Conservation (phyloP, 2,888 invertebrate species). For the Arenicola marina region DNA sequence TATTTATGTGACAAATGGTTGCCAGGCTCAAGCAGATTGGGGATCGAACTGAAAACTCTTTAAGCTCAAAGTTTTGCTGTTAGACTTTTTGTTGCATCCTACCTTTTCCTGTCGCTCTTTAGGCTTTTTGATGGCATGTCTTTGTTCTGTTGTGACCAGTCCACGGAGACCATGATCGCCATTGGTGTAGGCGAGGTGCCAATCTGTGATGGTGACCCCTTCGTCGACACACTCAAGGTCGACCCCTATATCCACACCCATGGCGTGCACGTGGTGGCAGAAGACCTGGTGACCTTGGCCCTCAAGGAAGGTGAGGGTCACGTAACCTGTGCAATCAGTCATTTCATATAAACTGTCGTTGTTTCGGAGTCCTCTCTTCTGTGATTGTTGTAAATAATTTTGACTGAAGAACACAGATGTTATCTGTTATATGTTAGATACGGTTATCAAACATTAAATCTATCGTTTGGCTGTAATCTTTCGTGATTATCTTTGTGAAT, state of each 20-base stretch:
- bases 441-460: too few relatives aligned
- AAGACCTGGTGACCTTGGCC: not conserved
- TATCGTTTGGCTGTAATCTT: too few relatives aligned
- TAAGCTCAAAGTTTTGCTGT: too few relatives aligned
- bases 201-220: not conserved
- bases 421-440: too few relatives aligned
- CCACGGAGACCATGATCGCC: not conserved
- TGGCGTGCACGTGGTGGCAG: not conserved
- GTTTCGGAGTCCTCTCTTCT: not conserved
- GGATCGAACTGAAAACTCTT: too few relatives aligned
- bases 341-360: not conserved
- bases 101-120: too few relatives aligned
- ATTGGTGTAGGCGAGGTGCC: not conserved
- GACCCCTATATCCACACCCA: not conserved
- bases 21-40: too few relatives aligned
- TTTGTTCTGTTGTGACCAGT: not conserved
- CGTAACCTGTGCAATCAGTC: not conserved
- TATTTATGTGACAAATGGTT: too few relatives aligned
- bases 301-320: not conserved
- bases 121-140: not conserved
- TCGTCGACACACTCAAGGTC: not conserved
- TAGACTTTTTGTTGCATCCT: too few relatives aligned
- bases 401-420: too few relatives aligned
- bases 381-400: not conserved
- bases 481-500: too few relatives aligned